Evolutionary conservation across 2,888 invertebrate genomes (phyloP).

Genomic region (Cephonodes hylas): DNA sequence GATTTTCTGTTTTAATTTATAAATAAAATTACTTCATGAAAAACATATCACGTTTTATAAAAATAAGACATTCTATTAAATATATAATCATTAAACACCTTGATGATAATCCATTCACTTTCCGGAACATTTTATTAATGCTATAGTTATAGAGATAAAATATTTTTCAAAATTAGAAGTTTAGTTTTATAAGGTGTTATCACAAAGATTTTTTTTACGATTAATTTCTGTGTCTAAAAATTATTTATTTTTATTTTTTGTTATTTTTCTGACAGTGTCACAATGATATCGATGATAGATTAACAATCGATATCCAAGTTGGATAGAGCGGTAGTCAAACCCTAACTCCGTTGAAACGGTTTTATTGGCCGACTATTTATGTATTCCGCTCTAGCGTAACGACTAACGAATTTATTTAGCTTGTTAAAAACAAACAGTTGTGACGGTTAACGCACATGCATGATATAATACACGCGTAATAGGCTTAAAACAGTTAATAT

Average conservation of each 20-base stretch:
- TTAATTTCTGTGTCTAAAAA: neutral
- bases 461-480: slow-evolving; percentile 23
- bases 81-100: no score
- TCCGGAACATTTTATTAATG: no score
- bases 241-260: neutral
- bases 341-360: slow-evolving; percentile 1
- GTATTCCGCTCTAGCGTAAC: slow-evolving; percentile 43
- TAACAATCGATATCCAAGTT: neutral
- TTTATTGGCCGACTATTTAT: slow-evolving; percentile 47
- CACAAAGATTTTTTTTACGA: neutral
- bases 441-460: slow-evolving; percentile 43
- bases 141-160: no score
- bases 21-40: neutral
- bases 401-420: slow-evolving; percentile 54
- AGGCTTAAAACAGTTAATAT: slow-evolving; percentile 15
- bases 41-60: no score
- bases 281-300: neutral
- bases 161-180: no score
- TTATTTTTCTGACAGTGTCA: neutral
- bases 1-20: neutral
- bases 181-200: no score
- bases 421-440: slow-evolving; percentile 61
- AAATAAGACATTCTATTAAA: no score
- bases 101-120: no score
- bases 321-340: neutral